A percentile compares a stretch with the other conserved stretches of the same genome.
Evolutionary conservation across 2,888 invertebrate species (phyloP).

Genomic region (Lutraria lutraria): DNA sequence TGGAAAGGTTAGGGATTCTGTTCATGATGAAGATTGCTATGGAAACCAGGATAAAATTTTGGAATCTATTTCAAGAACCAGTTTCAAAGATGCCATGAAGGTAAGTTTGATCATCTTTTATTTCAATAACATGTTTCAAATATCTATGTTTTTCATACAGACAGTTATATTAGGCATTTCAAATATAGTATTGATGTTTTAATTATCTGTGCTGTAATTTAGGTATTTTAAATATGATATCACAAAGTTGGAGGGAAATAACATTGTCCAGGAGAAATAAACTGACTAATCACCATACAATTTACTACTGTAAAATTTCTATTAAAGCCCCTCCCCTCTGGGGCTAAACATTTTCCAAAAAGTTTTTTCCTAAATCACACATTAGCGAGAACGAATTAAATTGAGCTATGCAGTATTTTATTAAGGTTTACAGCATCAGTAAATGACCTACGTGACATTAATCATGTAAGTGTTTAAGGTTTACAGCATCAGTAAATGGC

Average conservation of each 20-base stretch:
- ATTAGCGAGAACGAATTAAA: too few species aligned
- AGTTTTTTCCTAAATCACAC: too few species aligned
- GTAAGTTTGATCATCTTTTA: slow-evolving; percentile 25
- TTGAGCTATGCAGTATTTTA: too few species aligned
- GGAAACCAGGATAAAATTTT: slow-evolving; percentile 48
- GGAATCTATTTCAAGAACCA: slow-evolving; percentile 28
- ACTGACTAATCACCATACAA: not conserved
- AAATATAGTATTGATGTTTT: not conserved
- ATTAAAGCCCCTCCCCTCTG: too few species aligned
- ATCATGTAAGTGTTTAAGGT: too few species aligned
- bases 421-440: too few species aligned
- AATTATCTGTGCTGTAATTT: not conserved
- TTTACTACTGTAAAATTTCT: too few species aligned
- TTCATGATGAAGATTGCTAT: slow-evolving; percentile 55
- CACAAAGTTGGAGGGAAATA: not conserved
- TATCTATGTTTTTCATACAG: not conserved
- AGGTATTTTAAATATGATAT: not conserved
- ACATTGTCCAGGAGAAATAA: not conserved
- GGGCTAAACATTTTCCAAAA: too few species aligned
- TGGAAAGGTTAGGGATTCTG: slow-evolving; percentile 55
- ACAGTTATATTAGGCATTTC: not conserved
- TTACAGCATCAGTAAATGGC: too few species aligned
- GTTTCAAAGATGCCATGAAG: slow-evolving; percentile 43
- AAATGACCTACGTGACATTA: too few species aligned
- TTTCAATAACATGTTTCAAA: not conserved